Percentiles rank a stretch among this genome's conserved stretches.
Evolutionary conservation across 2,888 invertebrate genomes (phyloP).

Genomic region (Rotaria socialis): DNA sequence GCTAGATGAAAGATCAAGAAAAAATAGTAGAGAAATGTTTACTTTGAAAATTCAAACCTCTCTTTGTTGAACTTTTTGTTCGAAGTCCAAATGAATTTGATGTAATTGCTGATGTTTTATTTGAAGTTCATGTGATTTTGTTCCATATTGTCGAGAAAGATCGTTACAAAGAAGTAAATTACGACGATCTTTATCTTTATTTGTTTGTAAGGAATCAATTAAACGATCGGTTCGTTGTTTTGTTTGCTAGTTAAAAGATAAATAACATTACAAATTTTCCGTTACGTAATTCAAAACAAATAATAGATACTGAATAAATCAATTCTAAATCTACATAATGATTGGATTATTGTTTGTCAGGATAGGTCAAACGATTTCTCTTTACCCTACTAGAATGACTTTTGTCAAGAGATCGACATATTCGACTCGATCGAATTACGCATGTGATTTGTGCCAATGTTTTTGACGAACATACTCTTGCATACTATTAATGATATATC

Average conservation of each 20-base stretch:
- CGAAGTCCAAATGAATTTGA: constrained; percentile 53
- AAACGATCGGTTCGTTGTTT: constrained; percentile 48
- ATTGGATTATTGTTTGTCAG: no score
- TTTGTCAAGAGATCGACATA: no score
- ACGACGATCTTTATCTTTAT: constrained; percentile 44
- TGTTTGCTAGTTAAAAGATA: constrained; percentile 44
- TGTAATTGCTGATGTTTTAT: constrained; percentile 53
- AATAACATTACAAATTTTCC: background rate
- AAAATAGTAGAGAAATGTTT: background rate
- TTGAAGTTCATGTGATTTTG: constrained; percentile 54
- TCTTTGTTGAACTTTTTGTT: constrained; percentile 53
- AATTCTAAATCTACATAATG: no score
- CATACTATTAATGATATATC: no score
- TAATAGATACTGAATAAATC: no score
- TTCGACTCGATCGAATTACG: no score
- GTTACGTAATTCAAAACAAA: background rate
- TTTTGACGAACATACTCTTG: no score
- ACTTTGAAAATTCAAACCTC: constrained; percentile 50
- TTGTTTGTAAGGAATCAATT: constrained; percentile 40
- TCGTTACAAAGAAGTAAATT: constrained; percentile 48
- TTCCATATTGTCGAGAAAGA: constrained; percentile 52
- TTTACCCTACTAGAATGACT: no score
- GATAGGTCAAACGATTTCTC: no score
- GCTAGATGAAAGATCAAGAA: constrained; percentile 48
- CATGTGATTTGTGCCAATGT: no score